These are phyloP conservation scores for Pterois miles DNA, from an alignment of 2,797 vertebrate genomes.

Conservation along the genomic window DNA sequence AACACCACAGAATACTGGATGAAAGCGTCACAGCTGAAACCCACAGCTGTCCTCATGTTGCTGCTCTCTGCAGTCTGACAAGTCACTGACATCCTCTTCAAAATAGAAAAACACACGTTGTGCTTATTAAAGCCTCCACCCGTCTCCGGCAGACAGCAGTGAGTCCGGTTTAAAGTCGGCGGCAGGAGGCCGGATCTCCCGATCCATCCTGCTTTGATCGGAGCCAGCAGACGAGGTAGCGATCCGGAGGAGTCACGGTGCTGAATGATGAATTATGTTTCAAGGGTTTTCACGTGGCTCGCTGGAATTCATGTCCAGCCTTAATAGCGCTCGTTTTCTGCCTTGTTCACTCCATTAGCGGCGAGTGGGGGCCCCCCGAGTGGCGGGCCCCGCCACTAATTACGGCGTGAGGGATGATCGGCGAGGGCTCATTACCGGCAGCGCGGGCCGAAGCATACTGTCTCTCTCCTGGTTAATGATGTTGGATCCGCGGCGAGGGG, in stretches of 20 bases:
- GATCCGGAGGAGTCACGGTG: constrained; percentile 12
- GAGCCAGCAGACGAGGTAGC: constrained; percentile 1
- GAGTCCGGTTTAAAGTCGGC: background rate
- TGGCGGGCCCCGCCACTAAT: constrained; percentile 71
- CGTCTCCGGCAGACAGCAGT: background rate
- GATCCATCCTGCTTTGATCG: constrained; percentile 49
- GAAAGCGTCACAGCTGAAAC: too few relatives aligned
- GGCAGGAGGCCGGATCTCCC: constrained; percentile 3
- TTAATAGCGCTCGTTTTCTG: constrained; percentile 74
- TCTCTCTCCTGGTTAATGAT: constrained; percentile 82
- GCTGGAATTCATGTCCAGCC: constrained; percentile 57
- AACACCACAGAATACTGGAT: too few relatives aligned
- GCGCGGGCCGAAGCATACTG: constrained; percentile 70
- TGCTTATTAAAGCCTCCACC: too few relatives aligned
- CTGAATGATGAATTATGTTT: constrained; percentile 63
- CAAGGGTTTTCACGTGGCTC: constrained; percentile 46
- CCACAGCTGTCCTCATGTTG: too few relatives aligned
- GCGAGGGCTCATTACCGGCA: constrained; percentile 79
- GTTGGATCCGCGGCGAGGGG: constrained; percentile 67
- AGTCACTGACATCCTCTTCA: too few relatives aligned
- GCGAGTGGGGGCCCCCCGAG: constrained; percentile 45
- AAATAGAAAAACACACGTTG: too few relatives aligned
- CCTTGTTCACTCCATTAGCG: constrained; percentile 75
- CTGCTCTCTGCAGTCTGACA: too few relatives aligned
- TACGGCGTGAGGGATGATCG: constrained; percentile 79